phyloP scores from a whole-genome alignment of 2,888 invertebrate species.

The Lumbricus terrestris region DNA sequence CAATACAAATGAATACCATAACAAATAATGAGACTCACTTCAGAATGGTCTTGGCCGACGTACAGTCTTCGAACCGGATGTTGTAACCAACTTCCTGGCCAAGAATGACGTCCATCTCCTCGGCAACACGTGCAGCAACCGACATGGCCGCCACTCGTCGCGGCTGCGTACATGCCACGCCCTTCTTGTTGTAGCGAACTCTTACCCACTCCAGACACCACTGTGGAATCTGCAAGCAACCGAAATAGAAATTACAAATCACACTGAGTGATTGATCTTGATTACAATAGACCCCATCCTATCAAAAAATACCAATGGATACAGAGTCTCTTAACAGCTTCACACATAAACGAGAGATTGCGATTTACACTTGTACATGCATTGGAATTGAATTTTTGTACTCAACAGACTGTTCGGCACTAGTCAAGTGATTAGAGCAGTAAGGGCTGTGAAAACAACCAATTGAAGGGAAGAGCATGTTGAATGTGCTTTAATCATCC shows the following conservation, averaged over 20 bases:
- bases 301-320: not conserved
- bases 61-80: slow-evolving; percentile 98
- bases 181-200: slow-evolving; percentile 63
- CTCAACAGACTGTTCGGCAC: too few species aligned
- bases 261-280: not conserved
- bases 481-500: too few species aligned
- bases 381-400: too few species aligned
- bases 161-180: slow-evolving; percentile 94
- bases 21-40: slow-evolving; percentile 65
- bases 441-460: too few species aligned
- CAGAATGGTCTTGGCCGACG: slow-evolving; percentile 85
- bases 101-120: slow-evolving; percentile 96
- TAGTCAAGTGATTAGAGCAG: too few species aligned
- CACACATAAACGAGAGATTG: too few species aligned
- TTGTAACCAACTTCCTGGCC: slow-evolving; percentile 90
- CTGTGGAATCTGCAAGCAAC: slow-evolving; percentile 75
- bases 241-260: not conserved
- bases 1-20: not conserved
- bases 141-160: slow-evolving; percentile 99
- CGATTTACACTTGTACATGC: too few species aligned
- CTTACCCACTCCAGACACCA: slow-evolving; percentile 67
- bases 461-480: too few species aligned
- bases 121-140: slow-evolving; percentile 95
- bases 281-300: not conserved
- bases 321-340: not conserved